These are phyloP conservation scores for Luperina testacea DNA, from an alignment of 2,888 invertebrate species.

Conservation along the genomic window DNA sequence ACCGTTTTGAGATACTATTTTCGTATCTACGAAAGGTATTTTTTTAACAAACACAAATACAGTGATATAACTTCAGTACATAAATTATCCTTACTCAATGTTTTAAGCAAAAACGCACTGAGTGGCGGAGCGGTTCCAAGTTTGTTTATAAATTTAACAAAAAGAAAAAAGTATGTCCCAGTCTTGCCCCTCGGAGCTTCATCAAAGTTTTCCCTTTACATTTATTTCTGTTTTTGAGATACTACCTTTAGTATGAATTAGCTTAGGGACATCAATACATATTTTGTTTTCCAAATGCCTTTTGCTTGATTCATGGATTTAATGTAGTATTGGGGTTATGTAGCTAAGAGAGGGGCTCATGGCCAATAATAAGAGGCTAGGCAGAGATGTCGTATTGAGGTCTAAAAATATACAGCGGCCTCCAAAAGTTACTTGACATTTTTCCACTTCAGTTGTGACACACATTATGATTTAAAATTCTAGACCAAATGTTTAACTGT, in stretches of 20 bases:
- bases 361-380: no score
- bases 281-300: conserved; percentile 10
- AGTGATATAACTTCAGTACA: conserved; percentile 30
- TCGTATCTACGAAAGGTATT: conserved; percentile 2
- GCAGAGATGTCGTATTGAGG: no score
- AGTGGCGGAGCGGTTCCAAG: conserved; percentile 50
- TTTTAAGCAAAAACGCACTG: conserved; percentile 53
- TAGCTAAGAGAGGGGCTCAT: neutral
- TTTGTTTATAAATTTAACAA: conserved; percentile 63
- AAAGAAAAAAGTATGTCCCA: conserved; percentile 58
- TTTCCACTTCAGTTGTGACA: no score
- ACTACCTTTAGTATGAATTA: conserved; percentile 47
- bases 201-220: conserved; percentile 63
- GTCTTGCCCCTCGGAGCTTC: conserved; percentile 51
- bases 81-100: conserved; percentile 60
- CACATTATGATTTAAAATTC: no score
- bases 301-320: neutral
- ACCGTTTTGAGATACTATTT: neutral
- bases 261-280: conserved; percentile 27
- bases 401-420: neutral
- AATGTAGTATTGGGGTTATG: neutral
- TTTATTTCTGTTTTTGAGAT: conserved; percentile 61
- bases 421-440: no score
- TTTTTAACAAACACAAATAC: conserved; percentile 18
- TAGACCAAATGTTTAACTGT: no score